Evolutionary conservation across 2,888 invertebrate genomes (phyloP), one percentile per base, ranked within the genome.

Genomic region (Mesorhabditis spiculigera): DNA sequence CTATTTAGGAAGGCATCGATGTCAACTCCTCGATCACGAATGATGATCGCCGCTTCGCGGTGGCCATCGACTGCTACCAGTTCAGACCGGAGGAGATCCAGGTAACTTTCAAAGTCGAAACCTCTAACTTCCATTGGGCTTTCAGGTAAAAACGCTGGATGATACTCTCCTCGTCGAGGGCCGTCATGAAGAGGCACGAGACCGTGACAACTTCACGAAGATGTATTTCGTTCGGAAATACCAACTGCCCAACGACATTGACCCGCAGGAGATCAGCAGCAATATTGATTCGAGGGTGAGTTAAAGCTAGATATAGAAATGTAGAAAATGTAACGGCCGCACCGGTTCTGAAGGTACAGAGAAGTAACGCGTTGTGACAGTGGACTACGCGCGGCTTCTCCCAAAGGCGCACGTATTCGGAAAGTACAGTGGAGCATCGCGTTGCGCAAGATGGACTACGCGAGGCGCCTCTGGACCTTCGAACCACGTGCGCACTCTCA

Each of bases 201-300:
- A 83, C 72, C 67, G 71, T 8, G 83, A 83, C 71, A 82, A 82
- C 73, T 82, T 80, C 76, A 82, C 82, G 66, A 78, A 78, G 68
- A 84, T 84, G 84, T 82, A 84, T 73, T 84, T 84, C 68, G 81
- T 84, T 45, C 76, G 84, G 66, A 84, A 84, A 72, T 84, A 84
- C 73, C 84, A 83, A 73, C 75, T 84, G 64, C 84, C 84, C n/a
- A 65, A 74, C 42, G 84, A 84, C 74, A 82, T 84, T n/a, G 78
- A 82, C 44, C 77, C 78, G 6, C 73, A 78, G 45, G 75, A 77
- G 42, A 79, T 84, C 67, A 75, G 73, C 66, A 79, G 79, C 65
- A 76, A 76, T 73, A 82, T 84, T 64, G 84, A 84, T 68, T 71
- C 77, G 41, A 77, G 74, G 68, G 81, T 78, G n/a, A n/a, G n/a